A percentile compares a stretch with the other conserved stretches of the same genome.
Evolutionary conservation across 2,888 invertebrate species (phyloP).

Genomic region (Drosophila quinaria): DNA sequence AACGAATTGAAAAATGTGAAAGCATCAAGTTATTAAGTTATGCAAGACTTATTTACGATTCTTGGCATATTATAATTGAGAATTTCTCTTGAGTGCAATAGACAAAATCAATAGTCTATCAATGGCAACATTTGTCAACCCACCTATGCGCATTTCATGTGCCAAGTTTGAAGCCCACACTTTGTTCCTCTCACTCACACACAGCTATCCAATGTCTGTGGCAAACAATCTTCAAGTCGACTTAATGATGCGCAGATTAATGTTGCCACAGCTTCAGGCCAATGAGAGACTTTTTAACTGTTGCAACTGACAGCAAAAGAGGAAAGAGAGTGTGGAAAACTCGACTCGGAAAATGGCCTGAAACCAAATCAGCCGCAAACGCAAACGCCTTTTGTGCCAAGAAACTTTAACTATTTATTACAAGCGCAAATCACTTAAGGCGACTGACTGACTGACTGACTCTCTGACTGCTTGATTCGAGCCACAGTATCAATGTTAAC

Average conservation of each 20-base stretch:
- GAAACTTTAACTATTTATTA: constrained; percentile 77
- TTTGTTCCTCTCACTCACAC: constrained; percentile 55
- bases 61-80: neutral
- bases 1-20: neutral
- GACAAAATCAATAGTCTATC: constrained; percentile 8
- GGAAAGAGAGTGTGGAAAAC: constrained; percentile 2
- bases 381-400: constrained; percentile 70
- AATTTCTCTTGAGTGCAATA: neutral
- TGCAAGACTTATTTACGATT: neutral
- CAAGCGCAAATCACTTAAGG: constrained; percentile 58
- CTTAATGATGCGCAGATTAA: constrained; percentile 76
- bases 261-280: constrained; percentile 57
- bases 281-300: constrained; percentile 42
- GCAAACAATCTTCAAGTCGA: constrained; percentile 40
- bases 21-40: neutral
- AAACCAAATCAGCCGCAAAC: constrained; percentile 58
- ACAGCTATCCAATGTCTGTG: constrained; percentile 45
- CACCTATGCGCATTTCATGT: constrained; percentile 25
- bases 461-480: constrained; percentile 6
- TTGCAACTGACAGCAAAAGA: constrained; percentile 37
- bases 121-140: constrained; percentile 7
- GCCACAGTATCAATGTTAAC: constrained; percentile 39
- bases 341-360: constrained; percentile 16
- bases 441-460: constrained; percentile 23
- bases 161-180: constrained; percentile 55